phyloP scores from a whole-genome alignment of 2,888 invertebrate species.

The Alloplasta piceator region DNA sequence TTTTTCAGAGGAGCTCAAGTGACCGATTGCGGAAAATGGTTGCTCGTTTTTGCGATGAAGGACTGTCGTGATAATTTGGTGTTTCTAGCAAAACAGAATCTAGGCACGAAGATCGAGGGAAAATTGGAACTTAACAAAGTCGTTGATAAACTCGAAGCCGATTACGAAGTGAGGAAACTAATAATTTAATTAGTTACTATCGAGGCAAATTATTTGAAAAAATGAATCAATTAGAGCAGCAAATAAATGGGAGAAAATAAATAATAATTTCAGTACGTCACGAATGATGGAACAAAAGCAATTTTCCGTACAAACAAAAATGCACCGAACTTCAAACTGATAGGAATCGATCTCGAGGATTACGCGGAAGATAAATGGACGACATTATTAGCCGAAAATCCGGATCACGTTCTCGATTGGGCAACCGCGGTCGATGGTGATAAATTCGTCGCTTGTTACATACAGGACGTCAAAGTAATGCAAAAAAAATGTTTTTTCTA shows the following conservation, averaged over 20 bases:
- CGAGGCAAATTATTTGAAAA: no score
- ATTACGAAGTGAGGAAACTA: conserved; percentile 93
- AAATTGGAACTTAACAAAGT: conserved; percentile 90
- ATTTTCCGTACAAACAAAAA: conserved; percentile 96
- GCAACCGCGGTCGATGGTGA: conserved; percentile 92
- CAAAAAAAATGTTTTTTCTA: conserved; percentile 65
- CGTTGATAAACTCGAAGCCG: conserved; percentile 95
- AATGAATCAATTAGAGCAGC: no score
- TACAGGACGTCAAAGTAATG: conserved; percentile 96
- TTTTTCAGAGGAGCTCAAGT: conserved; percentile 90
- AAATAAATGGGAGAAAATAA: neutral
- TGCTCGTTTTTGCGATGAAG: conserved; percentile 92
- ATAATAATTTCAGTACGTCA: conserved; percentile 89
- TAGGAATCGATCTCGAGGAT: conserved; percentile 91
- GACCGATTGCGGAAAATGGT: conserved; percentile 95
- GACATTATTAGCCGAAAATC: conserved; percentile 92
- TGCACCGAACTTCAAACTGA: conserved; percentile 95
- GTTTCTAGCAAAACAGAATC: conserved; percentile 91
- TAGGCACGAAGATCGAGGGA: conserved; percentile 86
- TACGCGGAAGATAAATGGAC: conserved; percentile 91
- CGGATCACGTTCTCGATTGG: conserved; percentile 95
- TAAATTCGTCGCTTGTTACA: conserved; percentile 94
- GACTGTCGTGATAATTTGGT: conserved; percentile 97
- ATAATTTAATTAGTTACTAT: neutral
- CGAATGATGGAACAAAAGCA: conserved; percentile 92